These are phyloP conservation scores for Electrona antarctica DNA, from an alignment of 2,113 vertebrate species.

Conservation along the genomic window DNA sequence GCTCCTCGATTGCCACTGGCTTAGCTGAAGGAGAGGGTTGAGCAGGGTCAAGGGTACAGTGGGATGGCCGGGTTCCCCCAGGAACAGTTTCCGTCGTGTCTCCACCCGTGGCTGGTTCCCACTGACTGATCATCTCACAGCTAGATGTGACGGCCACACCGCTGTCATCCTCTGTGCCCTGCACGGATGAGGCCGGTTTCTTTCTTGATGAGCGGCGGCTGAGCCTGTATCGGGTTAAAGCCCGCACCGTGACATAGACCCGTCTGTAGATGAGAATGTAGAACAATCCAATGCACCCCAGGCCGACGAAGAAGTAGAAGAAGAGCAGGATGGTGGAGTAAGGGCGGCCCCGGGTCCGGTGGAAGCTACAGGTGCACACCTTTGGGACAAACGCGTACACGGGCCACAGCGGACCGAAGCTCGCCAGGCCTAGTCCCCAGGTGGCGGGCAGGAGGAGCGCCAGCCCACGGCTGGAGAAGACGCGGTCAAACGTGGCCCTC, in stretches of 20 bases:
- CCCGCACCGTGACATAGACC: constrained; percentile 75
- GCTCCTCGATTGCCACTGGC: not conserved
- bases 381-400: constrained; percentile 82
- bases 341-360: constrained; percentile 82
- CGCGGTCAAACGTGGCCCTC: constrained; percentile 74
- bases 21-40: not conserved
- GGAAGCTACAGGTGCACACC: constrained; percentile 91
- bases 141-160: constrained; percentile 65
- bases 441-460: constrained; percentile 69
- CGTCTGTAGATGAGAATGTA: constrained; percentile 86
- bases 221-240: constrained; percentile 79
- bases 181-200: constrained; percentile 41
- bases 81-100: not conserved
- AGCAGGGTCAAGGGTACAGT: not conserved
- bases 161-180: constrained; percentile 76
- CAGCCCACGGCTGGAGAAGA: constrained; percentile 77
- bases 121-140: constrained; percentile 71
- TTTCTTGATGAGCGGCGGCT: constrained; percentile 66
- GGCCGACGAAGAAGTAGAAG: constrained; percentile 84
- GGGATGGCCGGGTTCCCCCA: not conserved
- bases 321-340: constrained; percentile 86
- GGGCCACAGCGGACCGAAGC: constrained; percentile 84
- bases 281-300: constrained; percentile 83
- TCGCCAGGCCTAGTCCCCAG: constrained; percentile 80
- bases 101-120: constrained; percentile 24